Conservation (phyloP, 2,888 invertebrate species). For the Chalcosyrphus nemorum region DNA sequence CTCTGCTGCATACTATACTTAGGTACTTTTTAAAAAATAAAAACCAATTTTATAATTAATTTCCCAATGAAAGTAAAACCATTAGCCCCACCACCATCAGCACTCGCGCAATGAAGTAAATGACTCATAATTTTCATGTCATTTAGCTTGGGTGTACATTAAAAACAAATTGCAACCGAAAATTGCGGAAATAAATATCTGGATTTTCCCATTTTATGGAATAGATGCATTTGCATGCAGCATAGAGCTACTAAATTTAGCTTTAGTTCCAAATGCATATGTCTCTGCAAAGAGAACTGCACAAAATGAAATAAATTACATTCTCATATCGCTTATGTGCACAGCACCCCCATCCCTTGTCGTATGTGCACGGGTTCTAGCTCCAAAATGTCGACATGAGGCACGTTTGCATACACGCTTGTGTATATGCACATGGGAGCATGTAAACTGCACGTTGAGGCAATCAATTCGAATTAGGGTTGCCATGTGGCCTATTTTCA, state of each 20-base stretch:
- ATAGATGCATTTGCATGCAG: neutral
- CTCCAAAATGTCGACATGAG: neutral
- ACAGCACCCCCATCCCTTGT: too few species aligned
- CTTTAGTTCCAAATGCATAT: neutral
- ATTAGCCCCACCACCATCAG: neutral
- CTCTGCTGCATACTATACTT: too few species aligned
- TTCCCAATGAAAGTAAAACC: neutral
- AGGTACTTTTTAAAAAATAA: too few species aligned
- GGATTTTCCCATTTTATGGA: constrained; percentile 3
- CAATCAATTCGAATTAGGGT: neutral
- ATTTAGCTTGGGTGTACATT: constrained; percentile 41
- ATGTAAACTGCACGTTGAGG: neutral
- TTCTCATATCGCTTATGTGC: too few species aligned
- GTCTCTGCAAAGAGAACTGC: neutral
- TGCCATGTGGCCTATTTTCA: too few species aligned
- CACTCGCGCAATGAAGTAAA: constrained; percentile 1
- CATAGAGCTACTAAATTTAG: neutral
- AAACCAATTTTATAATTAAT: constrained; percentile 10
- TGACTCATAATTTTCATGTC: constrained; percentile 42
- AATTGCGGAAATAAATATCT: constrained; percentile 27
- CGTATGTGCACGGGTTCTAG: neutral
- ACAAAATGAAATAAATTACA: constrained; percentile 11
- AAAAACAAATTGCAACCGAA: constrained; percentile 49
- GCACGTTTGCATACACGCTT: neutral
- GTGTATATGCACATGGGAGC: neutral